A percentile compares a stretch with the other conserved stretches of the same genome.
These are phyloP conservation scores for Meganola albula DNA, from an alignment of 2,888 invertebrate genomes.

Conservation along the genomic window DNA sequence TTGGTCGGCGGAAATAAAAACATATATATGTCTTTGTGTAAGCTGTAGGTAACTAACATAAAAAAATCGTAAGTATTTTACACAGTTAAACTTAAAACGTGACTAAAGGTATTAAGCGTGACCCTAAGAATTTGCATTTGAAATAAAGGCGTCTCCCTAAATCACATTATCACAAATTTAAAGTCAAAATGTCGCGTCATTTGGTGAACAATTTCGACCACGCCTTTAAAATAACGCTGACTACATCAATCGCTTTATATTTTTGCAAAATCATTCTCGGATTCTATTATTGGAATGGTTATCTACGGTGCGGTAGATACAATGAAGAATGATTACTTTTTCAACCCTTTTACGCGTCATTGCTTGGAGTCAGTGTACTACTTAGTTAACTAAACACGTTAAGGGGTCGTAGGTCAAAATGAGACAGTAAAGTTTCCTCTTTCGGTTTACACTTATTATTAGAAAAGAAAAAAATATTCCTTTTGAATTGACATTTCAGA, in stretches of 20 bases:
- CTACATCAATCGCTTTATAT: slow-evolving; percentile 35
- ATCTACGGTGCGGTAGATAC: not conserved
- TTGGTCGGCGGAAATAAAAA: no score
- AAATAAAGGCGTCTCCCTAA: slow-evolving; percentile 32
- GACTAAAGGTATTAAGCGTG: slow-evolving; percentile 33
- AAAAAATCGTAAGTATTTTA: no score
- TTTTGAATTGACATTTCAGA: no score
- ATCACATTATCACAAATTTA: slow-evolving; percentile 30
- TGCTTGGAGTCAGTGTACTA: no score
- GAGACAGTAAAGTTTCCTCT: no score
- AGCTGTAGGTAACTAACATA: slow-evolving; percentile 2
- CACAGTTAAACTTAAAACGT: slow-evolving; percentile 23
- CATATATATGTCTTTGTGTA: no score
- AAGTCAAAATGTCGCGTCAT: slow-evolving; percentile 31
- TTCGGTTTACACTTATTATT: no score
- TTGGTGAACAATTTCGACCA: slow-evolving; percentile 28
- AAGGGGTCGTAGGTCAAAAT: no score
- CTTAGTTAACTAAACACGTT: no score
- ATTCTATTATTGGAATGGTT: slow-evolving; percentile 9
- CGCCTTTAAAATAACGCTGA: slow-evolving; percentile 36
- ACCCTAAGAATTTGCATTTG: slow-evolving; percentile 35
- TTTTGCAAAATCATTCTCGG: slow-evolving; percentile 39
- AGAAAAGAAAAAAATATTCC: no score
- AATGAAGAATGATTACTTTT: not conserved
- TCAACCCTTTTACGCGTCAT: no score